These are phyloP conservation scores for Tarsius wallacei DNA, from an alignment of 2,797 vertebrate species.

Conservation along the genomic window DNA sequence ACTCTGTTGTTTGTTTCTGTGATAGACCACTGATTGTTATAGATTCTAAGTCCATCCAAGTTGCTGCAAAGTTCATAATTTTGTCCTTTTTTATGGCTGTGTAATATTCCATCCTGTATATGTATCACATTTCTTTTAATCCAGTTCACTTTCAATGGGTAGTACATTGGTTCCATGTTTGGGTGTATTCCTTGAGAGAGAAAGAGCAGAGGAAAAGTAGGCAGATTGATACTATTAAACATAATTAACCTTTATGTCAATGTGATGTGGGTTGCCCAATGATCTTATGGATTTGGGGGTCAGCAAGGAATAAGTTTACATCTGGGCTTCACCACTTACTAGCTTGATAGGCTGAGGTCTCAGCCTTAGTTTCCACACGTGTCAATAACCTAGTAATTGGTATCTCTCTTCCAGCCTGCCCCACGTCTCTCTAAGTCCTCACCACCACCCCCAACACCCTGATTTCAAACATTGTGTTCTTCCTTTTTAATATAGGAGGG, in stretches of 20 bases:
- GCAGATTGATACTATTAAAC: not conserved
- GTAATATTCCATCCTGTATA: too few relatives aligned
- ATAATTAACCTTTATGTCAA: not conserved
- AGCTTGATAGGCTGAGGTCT: not conserved
- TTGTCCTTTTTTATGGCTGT: too few relatives aligned
- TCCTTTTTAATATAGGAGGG: not conserved
- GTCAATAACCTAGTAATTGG: not conserved
- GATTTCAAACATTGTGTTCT: not conserved
- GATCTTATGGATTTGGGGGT: not conserved
- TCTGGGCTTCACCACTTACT: not conserved
- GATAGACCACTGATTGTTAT: too few relatives aligned
- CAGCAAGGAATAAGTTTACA: not conserved
- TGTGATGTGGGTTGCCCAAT: not conserved
- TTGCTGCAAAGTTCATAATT: too few relatives aligned
- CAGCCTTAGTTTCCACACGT: not conserved
- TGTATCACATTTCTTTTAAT: too few relatives aligned
- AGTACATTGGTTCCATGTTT: too few relatives aligned
- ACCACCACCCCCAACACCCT: rapidly evolving
- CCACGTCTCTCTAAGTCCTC: not conserved
- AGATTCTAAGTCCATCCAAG: too few relatives aligned
- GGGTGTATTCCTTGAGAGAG: not conserved
- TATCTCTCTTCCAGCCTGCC: not conserved
- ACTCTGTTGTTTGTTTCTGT: too few relatives aligned
- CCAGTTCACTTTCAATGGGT: too few relatives aligned
- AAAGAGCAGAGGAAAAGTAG: not conserved